Evolutionary conservation across 2,113 vertebrate genomes (phyloP), one percentile per base, ranked within the genome.

Genomic region (Phyllostomus discolor): DNA sequence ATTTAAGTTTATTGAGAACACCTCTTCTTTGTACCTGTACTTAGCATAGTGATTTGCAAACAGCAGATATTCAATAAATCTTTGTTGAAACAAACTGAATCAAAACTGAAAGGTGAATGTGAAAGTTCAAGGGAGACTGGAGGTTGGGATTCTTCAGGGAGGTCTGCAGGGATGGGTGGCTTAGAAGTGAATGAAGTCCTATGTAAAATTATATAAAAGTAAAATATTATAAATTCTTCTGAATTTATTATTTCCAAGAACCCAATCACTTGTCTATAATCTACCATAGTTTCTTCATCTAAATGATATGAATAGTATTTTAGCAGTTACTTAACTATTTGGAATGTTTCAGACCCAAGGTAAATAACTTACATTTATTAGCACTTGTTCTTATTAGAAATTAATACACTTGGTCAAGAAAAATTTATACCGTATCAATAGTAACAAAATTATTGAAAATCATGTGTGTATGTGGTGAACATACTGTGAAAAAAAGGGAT

Each of bases 91-190:
- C 89, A 31, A 91, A 75, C 41, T 75, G 31, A 83, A 79, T 84
- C 28, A 62, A 88, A 43, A 75, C 33, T 67, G 57, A 93, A 87
- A 88, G 59, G n/a, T 79, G 38, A 89, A 80, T 90, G 62, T 69
- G 43, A 90, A 86, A 10, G 95, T 99, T 98, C 70, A 99, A 98
- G 86, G 99, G 99, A 50, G 99, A 99, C 98, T 99, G 99, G 48
- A 99, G 98, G 59, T 99, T 99, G 90, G 99, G 99, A 57, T 99
- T 99, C 98, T 99, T 99, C 86, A 99, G 99, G 73, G 99, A 99
- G 52, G 99, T 99, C 88, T 99, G 99, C 97, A 99, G 97, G 95
- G 99, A 99, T 85, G 99, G 98, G 98, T 99, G 99, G 99, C 99
- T 99, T 97, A 99, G 98, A 99, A 98, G 98, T 96, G 99, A 99